Evolutionary conservation across 2,113 vertebrate species (phyloP).

Genomic region (Dermatemys mawii): DNA sequence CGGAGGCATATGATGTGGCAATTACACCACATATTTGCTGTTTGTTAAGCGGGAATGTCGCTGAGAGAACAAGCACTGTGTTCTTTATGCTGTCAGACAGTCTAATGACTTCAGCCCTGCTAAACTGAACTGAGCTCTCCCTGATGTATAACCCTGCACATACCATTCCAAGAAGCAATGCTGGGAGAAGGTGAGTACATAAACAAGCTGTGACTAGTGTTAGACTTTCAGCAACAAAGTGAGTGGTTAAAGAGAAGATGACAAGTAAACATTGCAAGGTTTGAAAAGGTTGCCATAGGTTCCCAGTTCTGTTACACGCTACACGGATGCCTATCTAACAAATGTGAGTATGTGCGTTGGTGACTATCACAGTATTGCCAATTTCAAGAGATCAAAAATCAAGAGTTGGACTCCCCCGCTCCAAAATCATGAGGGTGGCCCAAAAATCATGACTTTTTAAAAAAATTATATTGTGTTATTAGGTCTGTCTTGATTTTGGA

Average conservation of each 20-base stretch:
- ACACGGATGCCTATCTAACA: not conserved
- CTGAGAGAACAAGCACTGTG: conserved; percentile 6
- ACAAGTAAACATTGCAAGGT: not conserved
- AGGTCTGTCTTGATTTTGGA: too few species aligned
- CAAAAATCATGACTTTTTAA: too few species aligned
- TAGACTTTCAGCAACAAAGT: not conserved
- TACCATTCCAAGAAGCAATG: fast-evolving
- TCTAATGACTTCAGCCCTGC: conserved; percentile 8
- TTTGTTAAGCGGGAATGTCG: conserved; percentile 34
- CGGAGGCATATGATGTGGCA: conserved; percentile 2
- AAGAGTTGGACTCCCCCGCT: too few species aligned
- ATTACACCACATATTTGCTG: conserved; percentile 15
- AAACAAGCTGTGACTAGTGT: not conserved
- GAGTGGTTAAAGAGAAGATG: not conserved
- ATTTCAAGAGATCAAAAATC: too few species aligned
- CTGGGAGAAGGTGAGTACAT: not conserved
- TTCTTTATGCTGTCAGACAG: not conserved
- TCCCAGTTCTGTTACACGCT: not conserved
- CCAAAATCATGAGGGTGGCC: too few species aligned
- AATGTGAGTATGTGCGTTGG: not conserved
- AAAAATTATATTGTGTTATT: too few species aligned
- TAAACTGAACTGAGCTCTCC: not conserved
- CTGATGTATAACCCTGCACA: fast-evolving
- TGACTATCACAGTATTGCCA: not conserved
- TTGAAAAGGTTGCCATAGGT: not conserved